Conservation (phyloP, 1,140 invertebrate genomes). For the Dysdera silvatica region DNA sequence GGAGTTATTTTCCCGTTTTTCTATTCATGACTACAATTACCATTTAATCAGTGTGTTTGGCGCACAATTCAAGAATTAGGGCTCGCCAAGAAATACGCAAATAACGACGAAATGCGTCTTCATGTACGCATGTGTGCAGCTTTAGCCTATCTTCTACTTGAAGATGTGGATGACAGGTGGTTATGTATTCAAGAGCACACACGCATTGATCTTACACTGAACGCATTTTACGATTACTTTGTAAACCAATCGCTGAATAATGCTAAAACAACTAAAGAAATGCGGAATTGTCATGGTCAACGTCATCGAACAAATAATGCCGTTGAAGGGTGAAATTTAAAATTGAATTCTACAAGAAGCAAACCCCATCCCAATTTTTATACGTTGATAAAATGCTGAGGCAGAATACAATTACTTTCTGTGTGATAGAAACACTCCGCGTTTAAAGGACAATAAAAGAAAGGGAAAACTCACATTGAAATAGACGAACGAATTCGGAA, state of each 20-base stretch:
- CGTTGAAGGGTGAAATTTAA: neutral
- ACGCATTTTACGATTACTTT: neutral
- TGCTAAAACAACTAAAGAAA: neutral
- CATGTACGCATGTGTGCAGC: neutral
- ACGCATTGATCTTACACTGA: neutral
- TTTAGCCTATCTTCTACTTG: neutral
- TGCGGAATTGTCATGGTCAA: neutral
- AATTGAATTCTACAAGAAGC: neutral
- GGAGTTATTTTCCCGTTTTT: neutral
- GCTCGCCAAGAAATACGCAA: neutral
- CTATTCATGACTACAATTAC: neutral
- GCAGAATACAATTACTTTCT: neutral
- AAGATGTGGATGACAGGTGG: neutral
- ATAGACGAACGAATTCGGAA: neutral
- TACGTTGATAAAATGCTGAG: neutral
- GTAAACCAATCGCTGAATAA: neutral
- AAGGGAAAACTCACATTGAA: neutral
- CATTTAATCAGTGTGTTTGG: neutral
- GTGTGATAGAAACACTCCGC: neutral
- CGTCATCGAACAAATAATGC: neutral
- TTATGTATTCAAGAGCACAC: neutral
- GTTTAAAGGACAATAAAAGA: neutral
- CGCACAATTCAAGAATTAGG: neutral
- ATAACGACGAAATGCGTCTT: neutral
- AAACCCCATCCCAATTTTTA: neutral